These are phyloP conservation scores for Eolophus roseicapilla DNA, from an alignment of 2,113 vertebrate species.

Conservation along the genomic window DNA sequence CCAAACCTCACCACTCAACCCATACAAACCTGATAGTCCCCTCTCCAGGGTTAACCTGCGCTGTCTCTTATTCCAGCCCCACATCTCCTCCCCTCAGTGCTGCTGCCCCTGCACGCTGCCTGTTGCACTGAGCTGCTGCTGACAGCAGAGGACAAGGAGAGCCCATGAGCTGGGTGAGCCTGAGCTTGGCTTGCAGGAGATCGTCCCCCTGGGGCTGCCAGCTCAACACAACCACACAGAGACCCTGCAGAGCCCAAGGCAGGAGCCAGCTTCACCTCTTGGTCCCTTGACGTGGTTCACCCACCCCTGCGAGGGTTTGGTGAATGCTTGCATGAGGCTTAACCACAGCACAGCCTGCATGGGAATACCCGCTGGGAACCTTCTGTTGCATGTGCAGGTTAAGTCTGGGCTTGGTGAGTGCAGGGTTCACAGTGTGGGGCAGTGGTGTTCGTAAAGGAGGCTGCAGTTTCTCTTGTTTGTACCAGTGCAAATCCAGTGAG, in stretches of 20 bases:
- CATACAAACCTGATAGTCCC: accelerated
- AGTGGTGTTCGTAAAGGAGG: neutral
- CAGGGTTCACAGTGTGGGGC: neutral
- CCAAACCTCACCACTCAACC: neutral
- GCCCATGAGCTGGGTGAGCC: neutral
- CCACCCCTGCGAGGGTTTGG: accelerated
- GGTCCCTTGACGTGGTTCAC: accelerated
- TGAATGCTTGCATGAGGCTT: accelerated
- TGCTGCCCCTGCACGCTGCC: neutral
- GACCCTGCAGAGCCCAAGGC: neutral
- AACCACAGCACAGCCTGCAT: neutral
- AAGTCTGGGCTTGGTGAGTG: neutral
- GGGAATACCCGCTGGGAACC: neutral
- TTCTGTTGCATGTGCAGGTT: accelerated
- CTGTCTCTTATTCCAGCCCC: neutral
- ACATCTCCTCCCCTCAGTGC: accelerated
- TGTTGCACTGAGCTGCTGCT: neutral
- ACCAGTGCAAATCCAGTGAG: neutral
- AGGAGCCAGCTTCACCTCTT: neutral
- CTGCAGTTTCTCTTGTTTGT: neutral
- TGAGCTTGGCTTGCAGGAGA: accelerated
- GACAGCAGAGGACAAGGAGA: neutral
- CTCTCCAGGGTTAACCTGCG: neutral
- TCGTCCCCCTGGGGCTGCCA: neutral
- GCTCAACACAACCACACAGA: accelerated